Evolutionary conservation across 1,140 invertebrate species (phyloP).

Genomic region (Saxidomus purpurata): DNA sequence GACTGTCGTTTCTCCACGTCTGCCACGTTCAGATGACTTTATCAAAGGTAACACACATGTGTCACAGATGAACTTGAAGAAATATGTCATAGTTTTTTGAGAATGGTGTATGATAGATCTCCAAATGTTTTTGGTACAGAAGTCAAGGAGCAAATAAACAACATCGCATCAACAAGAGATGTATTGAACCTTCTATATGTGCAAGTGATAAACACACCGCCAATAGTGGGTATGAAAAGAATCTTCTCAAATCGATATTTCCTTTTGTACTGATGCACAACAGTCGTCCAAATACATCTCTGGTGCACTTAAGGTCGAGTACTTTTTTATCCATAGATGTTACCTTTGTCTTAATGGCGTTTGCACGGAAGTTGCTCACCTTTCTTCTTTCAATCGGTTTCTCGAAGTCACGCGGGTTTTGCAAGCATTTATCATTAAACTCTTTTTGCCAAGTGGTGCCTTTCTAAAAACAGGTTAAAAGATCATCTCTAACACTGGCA

Average conservation of each 20-base stretch:
- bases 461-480: neutral
- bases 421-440: no score
- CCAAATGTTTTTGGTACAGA: neutral
- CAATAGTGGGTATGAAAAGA: conserved; percentile 15
- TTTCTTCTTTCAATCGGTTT: conserved; percentile 3
- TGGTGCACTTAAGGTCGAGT: neutral
- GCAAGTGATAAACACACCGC: neutral
- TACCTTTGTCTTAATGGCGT: neutral
- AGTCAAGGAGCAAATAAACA: neutral
- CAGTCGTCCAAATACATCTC: conserved; percentile 36
- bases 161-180: neutral
- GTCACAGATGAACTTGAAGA: neutral
- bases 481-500: neutral
- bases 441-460: neutral
- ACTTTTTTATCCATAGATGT: neutral
- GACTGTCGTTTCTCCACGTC: neutral
- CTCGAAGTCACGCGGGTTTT: neutral
- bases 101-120: neutral
- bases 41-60: neutral
- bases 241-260: neutral
- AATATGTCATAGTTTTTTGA: neutral
- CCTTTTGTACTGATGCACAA: neutral
- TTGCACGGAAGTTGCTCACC: neutral
- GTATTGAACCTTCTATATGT: neutral
- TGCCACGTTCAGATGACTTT: neutral